Evolutionary conservation across 2,888 invertebrate species (phyloP), one percentile per base, ranked within the genome.

Genomic region (Sphecodes monilicornis): DNA sequence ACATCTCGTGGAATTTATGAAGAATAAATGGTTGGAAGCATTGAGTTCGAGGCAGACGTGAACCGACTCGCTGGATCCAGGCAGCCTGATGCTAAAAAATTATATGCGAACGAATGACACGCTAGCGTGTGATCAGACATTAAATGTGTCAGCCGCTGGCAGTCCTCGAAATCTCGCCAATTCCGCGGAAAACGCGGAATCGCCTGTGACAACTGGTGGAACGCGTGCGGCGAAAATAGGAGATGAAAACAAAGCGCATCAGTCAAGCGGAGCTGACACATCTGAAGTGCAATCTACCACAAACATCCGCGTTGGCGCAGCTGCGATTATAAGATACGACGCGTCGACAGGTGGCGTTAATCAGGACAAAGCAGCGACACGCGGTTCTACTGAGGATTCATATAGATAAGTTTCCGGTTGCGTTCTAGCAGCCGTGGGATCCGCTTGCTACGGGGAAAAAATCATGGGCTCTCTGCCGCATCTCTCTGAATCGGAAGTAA

Each of bases 241-340:
- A 22, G 43, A 32, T 60, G 77, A 36, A 71, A 77, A 77, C 71
- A 18, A n/a, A 43, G 57, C 41, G 71, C n/a, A 57, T 57, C 57
- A 18, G 32, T 43, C 32, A 4, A 32, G 57, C n/a, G 54, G 16
- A 41, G 16, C 29, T 32, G 57, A 77, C 57, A 71, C 41, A 41
- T 70, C 41, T 57, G 39, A 46, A 68, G 50, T 50, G 32, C 41
- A 64, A 76, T 41, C 76, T 66, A 39, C 46, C 32, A 46, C 46
- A n/a, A 50, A 39, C 46, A 26, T 22, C 1, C 46, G 36, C 43
- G 36, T 11, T 39, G 64, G n/a, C 46, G 4, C 43, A 32, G 64
- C 32, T 75, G 32, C 46, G 29, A 64, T 29, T 75, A 36, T 36
- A 68, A 68, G 69, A 74, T 64, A 50, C 32, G 41, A 41, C 57